phyloP scores from a whole-genome alignment of 2,797 vertebrate species.

The Megaceryle alcyon region DNA sequence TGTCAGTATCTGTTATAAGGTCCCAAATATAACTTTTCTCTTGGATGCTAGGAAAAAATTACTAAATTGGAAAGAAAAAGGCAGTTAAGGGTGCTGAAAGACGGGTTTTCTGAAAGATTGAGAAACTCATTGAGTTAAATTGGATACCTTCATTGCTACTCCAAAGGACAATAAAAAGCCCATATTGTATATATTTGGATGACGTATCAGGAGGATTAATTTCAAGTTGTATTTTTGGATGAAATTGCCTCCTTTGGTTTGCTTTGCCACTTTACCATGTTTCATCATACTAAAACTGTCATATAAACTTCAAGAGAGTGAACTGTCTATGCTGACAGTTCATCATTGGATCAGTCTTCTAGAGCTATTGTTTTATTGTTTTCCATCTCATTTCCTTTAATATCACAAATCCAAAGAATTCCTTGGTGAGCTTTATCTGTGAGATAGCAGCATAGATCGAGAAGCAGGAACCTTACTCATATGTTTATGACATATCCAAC shows the following conservation, averaged over 20 bases:
- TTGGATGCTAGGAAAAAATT: background rate
- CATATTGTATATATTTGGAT: background rate
- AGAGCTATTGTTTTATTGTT: slow-evolving; percentile 46
- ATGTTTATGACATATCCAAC: background rate
- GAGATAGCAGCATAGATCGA: background rate
- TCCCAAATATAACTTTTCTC: background rate
- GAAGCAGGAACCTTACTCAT: background rate
- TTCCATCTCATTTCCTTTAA: slow-evolving; percentile 23
- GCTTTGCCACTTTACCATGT: background rate
- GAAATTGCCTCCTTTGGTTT: background rate
- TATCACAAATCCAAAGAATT: slow-evolving; percentile 28
- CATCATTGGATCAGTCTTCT: background rate
- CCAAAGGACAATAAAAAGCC: background rate
- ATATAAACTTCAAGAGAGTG: background rate
- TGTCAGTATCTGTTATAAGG: background rate
- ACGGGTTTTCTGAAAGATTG: background rate
- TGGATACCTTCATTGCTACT: background rate
- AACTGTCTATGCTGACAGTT: background rate
- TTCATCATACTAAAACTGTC: slow-evolving; percentile 12
- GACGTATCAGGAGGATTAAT: background rate
- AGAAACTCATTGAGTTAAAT: background rate
- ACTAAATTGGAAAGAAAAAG: background rate
- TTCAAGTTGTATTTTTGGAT: background rate
- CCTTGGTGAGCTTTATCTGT: background rate
- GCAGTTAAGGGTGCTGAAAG: background rate